Percentiles rank a stretch among this genome's conserved stretches.
phyloP scores from a whole-genome alignment of 1,140 invertebrate species.

The Pseudachorutes palmiensis region DNA sequence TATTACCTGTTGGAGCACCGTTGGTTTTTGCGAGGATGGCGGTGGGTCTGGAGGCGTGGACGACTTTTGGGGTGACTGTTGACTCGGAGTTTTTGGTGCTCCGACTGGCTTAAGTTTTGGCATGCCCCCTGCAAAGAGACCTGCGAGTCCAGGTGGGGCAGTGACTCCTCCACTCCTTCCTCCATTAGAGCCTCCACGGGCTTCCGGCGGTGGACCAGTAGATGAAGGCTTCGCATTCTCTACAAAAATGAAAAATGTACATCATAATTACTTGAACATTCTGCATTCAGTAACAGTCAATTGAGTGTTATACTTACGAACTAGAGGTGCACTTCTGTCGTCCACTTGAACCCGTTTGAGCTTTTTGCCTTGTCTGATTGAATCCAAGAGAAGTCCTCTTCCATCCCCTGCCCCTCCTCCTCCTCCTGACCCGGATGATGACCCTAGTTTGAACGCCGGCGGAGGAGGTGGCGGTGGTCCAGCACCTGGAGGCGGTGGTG shows the following conservation, averaged over 20 bases:
- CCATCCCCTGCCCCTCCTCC: conserved; percentile 45
- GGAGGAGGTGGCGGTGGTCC: not conserved
- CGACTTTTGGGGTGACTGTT: conserved; percentile 39
- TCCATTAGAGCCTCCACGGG: conserved; percentile 32
- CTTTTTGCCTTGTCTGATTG: conserved; percentile 69
- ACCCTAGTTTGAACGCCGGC: not conserved
- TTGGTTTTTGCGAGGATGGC: conserved; percentile 48
- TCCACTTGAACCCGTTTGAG: conserved; percentile 71
- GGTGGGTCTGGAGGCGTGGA: conserved; percentile 51
- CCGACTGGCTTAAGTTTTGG: conserved; percentile 74
- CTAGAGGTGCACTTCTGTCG: conserved; percentile 73
- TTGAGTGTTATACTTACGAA: too few relatives aligned
- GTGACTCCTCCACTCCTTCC: conserved; percentile 37
- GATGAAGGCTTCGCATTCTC: not conserved
- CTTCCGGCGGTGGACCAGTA: not conserved
- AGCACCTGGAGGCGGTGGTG: conserved; percentile 25
- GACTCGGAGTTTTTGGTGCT: conserved; percentile 38
- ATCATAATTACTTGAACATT: too few relatives aligned
- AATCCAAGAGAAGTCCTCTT: conserved; percentile 61
- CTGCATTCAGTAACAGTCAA: too few relatives aligned
- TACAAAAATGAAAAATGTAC: not conserved
- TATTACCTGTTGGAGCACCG: conserved; percentile 40
- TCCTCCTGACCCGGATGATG: too few relatives aligned
- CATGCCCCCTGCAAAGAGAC: conserved; percentile 76
- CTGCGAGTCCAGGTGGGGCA: conserved; percentile 51